A percentile compares a stretch with the other conserved stretches of the same genome.
phyloP scores from a whole-genome alignment of 2,113 vertebrate species.

The Romanogobio albipinnatus region DNA sequence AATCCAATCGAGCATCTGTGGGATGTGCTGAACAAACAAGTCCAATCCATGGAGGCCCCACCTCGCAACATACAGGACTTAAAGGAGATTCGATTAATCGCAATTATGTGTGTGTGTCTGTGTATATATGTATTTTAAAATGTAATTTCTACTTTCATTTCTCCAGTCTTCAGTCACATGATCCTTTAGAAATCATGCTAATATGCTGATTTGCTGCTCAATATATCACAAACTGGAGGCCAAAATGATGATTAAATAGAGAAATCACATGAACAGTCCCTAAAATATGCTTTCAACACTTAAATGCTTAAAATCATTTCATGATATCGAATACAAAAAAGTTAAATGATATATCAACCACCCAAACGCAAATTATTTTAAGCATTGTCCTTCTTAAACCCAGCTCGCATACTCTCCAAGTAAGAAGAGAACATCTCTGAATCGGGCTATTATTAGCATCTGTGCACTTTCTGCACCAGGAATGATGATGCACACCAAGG shows the following conservation, averaged over 20 bases:
- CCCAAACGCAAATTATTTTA: neutral
- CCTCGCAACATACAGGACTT: too few species aligned
- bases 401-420: constrained; percentile 53
- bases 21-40: too few species aligned
- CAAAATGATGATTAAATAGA: neutral
- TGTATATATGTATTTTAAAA: too few species aligned
- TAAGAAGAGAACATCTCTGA: constrained; percentile 53
- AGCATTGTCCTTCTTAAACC: constrained; percentile 28
- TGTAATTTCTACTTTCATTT: too few species aligned
- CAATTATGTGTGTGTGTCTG: too few species aligned
- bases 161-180: too few species aligned
- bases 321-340: neutral
- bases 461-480: constrained; percentile 56
- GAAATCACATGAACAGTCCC: neutral
- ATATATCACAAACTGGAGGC: too few species aligned
- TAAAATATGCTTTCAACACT: neutral
- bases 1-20: too few species aligned
- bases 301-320: neutral
- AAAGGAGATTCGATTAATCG: too few species aligned
- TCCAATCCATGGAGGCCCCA: too few species aligned
- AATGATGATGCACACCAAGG: constrained; percentile 17
- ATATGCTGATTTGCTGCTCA: too few species aligned
- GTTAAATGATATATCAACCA: neutral
- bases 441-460: constrained; percentile 68
- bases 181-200: too few species aligned